A percentile compares a stretch with the other conserved stretches of the same genome.
Evolutionary conservation across 2,113 vertebrate genomes (phyloP).

Genomic region (Phrynosoma blainvillii): DNA sequence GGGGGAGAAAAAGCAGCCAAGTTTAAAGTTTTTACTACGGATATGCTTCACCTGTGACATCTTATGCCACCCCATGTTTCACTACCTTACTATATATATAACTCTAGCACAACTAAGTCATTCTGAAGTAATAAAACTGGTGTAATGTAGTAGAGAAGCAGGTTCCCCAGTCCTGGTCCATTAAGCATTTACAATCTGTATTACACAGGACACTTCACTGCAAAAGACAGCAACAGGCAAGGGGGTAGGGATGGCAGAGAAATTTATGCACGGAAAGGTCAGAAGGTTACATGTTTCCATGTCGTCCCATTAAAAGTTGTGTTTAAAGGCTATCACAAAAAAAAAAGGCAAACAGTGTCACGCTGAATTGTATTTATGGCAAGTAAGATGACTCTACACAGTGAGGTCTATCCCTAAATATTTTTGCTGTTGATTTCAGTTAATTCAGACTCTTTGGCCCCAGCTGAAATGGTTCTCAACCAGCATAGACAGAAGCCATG

Average conservation of each 20-base stretch:
- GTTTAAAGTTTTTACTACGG: not conserved
- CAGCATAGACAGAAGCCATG: not conserved
- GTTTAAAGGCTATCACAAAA: conserved; percentile 14
- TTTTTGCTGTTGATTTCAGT: conserved; percentile 9
- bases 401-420: not conserved
- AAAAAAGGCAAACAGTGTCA: conserved; percentile 45
- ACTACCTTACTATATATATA: not conserved
- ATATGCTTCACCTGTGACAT: not conserved
- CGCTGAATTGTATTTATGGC: not conserved
- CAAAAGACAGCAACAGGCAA: conserved; percentile 17
- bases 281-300: conserved; percentile 25
- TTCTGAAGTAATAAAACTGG: not conserved
- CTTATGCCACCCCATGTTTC: not conserved
- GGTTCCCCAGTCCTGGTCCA: not conserved
- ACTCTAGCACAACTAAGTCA: not conserved
- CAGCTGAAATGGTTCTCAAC: not conserved
- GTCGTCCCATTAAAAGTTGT: conserved; percentile 26
- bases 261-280: conserved; percentile 30
- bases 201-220: fast-evolving
- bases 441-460: not conserved
- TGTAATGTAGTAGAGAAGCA: conserved; percentile 13
- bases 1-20: not conserved
- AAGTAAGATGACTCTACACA: not conserved
- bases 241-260: not conserved
- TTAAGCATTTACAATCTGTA: conserved; percentile 17